phyloP scores from a whole-genome alignment of 2,888 invertebrate species.

The Eristalinus aeneus region DNA sequence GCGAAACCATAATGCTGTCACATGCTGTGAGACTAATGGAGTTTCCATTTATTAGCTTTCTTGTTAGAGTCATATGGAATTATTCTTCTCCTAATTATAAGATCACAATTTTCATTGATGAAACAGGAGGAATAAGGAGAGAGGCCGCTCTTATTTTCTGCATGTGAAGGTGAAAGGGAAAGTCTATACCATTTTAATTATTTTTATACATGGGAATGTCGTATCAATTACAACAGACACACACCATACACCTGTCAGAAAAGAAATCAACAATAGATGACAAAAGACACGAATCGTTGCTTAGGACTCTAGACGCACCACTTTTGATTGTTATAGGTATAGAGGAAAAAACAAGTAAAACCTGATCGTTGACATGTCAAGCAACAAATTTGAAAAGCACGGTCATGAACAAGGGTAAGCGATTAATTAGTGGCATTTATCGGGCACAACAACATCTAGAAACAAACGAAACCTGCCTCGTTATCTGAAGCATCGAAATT shows the following conservation, averaged over 20 bases:
- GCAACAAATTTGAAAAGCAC: too few species aligned
- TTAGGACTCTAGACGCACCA: neutral
- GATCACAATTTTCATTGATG: neutral
- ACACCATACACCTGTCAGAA: neutral
- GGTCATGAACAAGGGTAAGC: too few species aligned
- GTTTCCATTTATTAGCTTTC: slow-evolving; percentile 62
- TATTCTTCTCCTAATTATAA: slow-evolving; percentile 1
- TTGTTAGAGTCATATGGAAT: slow-evolving; percentile 40
- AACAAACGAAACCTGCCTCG: too few species aligned
- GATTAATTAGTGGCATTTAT: too few species aligned
- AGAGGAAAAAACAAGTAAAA: neutral
- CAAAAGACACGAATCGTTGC: neutral
- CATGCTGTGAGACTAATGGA: slow-evolving; percentile 78
- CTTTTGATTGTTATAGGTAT: too few species aligned
- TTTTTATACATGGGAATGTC: neutral
- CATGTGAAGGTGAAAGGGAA: neutral
- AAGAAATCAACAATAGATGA: neutral
- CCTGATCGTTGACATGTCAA: neutral
- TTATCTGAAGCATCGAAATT: too few species aligned
- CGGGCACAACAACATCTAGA: too few species aligned
- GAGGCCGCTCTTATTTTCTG: neutral
- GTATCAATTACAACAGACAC: neutral
- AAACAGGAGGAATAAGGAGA: neutral
- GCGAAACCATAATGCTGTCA: slow-evolving; percentile 70
- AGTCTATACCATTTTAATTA: too few species aligned